phyloP scores from a whole-genome alignment of 2,797 vertebrate genomes.

The Microcaecilia unicolor region DNA sequence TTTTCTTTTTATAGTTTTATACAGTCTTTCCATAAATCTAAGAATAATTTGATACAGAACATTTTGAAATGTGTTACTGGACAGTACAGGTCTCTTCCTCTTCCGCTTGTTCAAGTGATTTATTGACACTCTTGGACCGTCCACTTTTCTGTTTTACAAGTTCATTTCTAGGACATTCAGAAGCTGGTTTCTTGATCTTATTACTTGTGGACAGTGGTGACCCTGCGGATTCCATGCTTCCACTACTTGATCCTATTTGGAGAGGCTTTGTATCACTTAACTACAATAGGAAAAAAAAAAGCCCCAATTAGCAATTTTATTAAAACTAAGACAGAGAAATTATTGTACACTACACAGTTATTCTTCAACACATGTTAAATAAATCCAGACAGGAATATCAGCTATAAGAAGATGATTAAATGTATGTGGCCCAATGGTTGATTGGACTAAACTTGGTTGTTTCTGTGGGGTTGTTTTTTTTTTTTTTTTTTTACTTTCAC shows the following conservation, averaged over 20 bases:
- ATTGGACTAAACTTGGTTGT: too few relatives aligned
- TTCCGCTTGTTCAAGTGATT: slow-evolving; percentile 31
- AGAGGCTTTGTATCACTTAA: slow-evolving; percentile 8
- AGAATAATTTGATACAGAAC: background rate
- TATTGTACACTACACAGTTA: too few relatives aligned
- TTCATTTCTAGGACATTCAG: slow-evolving; percentile 15
- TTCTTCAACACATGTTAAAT: too few relatives aligned
- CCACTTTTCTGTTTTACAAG: slow-evolving; percentile 2
- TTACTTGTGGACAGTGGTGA: slow-evolving; percentile 24
- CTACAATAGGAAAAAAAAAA: slow-evolving; percentile 41
- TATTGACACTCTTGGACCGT: slow-evolving; percentile 8
- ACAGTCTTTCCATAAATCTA: background rate
- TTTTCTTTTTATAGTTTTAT: too few relatives aligned
- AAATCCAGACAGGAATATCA: too few relatives aligned
- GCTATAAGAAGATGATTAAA: too few relatives aligned
- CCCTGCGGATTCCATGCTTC: slow-evolving; percentile 4
- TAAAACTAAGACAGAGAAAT: too few relatives aligned
- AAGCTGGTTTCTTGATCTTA: slow-evolving; percentile 8
- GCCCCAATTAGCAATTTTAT: too few relatives aligned
- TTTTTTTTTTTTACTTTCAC: too few relatives aligned
- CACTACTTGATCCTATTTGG: background rate
- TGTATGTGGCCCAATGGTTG: too few relatives aligned
- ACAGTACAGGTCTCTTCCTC: slow-evolving; percentile 66
- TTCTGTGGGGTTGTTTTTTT: too few relatives aligned
- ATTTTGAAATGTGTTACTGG: slow-evolving; percentile 43